Percentiles rank a stretch among this genome's conserved stretches.
phyloP scores from a whole-genome alignment of 1,140 invertebrate species.

The Samia ricini region DNA sequence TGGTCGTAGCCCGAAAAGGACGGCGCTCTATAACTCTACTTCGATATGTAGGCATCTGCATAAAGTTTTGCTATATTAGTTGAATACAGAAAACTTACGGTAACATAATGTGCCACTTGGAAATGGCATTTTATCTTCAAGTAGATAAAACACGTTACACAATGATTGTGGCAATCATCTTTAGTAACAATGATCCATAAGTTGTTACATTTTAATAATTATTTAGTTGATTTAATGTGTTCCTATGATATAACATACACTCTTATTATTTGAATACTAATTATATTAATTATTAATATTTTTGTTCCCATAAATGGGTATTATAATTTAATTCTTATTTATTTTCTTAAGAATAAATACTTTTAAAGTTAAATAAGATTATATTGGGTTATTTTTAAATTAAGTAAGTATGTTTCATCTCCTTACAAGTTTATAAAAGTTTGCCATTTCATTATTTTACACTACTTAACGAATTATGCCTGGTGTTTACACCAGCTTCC shows the following conservation, averaged over 20 bases:
- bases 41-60: slow-evolving; percentile 32
- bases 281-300: too few relatives aligned
- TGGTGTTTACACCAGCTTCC: too few relatives aligned
- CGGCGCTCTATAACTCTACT: slow-evolving; percentile 46
- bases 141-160: slow-evolving; percentile 9
- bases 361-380: too few relatives aligned
- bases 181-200: slow-evolving; percentile 3
- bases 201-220: neutral
- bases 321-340: too few relatives aligned
- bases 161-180: slow-evolving; percentile 7
- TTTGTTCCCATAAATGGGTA: too few relatives aligned
- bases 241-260: neutral
- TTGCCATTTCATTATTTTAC: too few relatives aligned
- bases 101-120: slow-evolving; percentile 5
- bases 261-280: too few relatives aligned
- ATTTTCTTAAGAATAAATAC: too few relatives aligned
- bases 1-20: slow-evolving; percentile 43
- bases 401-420: too few relatives aligned
- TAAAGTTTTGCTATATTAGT: slow-evolving; percentile 32
- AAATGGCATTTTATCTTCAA: slow-evolving; percentile 11
- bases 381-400: too few relatives aligned
- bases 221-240: neutral
- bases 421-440: too few relatives aligned
- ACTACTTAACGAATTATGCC: too few relatives aligned
- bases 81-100: slow-evolving; percentile 13